A percentile compares a stretch with the other conserved stretches of the same genome.
Conservation (phyloP, 2,113 vertebrate genomes). For the Cyphomyrus discorhynchus region DNA sequence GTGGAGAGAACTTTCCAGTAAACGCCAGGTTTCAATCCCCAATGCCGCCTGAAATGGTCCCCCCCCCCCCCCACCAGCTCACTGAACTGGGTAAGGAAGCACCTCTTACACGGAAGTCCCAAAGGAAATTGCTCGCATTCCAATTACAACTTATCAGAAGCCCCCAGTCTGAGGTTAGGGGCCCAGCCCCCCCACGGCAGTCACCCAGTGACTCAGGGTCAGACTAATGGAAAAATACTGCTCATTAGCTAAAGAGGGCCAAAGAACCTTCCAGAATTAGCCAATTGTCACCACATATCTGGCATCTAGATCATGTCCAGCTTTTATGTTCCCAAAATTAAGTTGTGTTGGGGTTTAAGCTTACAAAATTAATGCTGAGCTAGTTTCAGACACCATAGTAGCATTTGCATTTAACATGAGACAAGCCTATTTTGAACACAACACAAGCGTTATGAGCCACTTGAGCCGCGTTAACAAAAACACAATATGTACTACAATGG, state of each 20-base stretch:
- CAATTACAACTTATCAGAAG: conserved; percentile 45
- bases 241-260: conserved; percentile 30
- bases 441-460: neutral
- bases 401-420: neutral
- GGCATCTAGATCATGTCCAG: neutral
- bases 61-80: neutral
- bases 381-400: neutral
- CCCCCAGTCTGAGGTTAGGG: conserved; percentile 1
- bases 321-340: neutral
- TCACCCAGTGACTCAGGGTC: conserved; percentile 18
- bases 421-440: neutral
- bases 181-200: neutral
- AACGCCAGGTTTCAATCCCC: neutral
- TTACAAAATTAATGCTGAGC: neutral
- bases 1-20: neutral
- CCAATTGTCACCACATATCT: neutral
- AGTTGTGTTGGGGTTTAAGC: neutral
- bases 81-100: neutral
- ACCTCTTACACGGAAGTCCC: conserved; percentile 39
- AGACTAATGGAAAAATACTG: neutral
- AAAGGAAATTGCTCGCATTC: conserved; percentile 56
- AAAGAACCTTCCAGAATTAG: neutral
- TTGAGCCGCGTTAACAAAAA: neutral
- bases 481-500: neutral
- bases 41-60: neutral